Evolutionary conservation across 2,888 invertebrate species (phyloP).

Genomic region (Carcina quercana): DNA sequence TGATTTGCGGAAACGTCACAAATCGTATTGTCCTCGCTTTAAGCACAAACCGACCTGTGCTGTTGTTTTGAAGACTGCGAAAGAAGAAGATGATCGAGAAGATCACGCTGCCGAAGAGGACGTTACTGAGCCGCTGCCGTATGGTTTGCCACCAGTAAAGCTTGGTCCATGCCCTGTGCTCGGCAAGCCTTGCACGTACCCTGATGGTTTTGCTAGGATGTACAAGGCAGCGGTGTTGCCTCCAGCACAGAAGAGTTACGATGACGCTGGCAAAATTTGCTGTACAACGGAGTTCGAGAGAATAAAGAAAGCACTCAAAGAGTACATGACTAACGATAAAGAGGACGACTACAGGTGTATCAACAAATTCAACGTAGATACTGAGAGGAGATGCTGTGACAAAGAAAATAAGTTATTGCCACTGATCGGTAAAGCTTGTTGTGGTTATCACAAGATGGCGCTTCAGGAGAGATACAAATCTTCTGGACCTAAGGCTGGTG

Average conservation of each 20-base stretch:
- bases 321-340: conserved; percentile 54
- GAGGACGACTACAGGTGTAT: conserved; percentile 53
- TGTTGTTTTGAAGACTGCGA: conserved; percentile 37
- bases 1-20: conserved; percentile 45
- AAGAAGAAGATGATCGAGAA: conserved; percentile 44
- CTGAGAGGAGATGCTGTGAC: conserved; percentile 60
- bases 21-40: conserved; percentile 53
- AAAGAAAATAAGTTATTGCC: conserved; percentile 49
- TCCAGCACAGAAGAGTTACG: conserved; percentile 47
- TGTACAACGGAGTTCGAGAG: conserved; percentile 64
- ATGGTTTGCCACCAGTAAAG: conserved; percentile 57
- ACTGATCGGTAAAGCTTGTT: conserved; percentile 52
- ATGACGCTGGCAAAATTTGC: conserved; percentile 59
- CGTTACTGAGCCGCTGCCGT: conserved; percentile 50
- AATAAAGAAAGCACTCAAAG: conserved; percentile 57
- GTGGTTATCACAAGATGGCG: conserved; percentile 55
- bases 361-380: conserved; percentile 55
- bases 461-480: conserved; percentile 52
- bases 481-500: too few species aligned
- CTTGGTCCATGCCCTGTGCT: conserved; percentile 64
- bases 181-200: conserved; percentile 56
- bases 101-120: conserved; percentile 52
- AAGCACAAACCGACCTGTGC: conserved; percentile 56
- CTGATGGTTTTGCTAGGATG: conserved; percentile 64
- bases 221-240: conserved; percentile 49